phyloP scores from a whole-genome alignment of 2,888 invertebrate genomes.

The Argynnis bischoffii region DNA sequence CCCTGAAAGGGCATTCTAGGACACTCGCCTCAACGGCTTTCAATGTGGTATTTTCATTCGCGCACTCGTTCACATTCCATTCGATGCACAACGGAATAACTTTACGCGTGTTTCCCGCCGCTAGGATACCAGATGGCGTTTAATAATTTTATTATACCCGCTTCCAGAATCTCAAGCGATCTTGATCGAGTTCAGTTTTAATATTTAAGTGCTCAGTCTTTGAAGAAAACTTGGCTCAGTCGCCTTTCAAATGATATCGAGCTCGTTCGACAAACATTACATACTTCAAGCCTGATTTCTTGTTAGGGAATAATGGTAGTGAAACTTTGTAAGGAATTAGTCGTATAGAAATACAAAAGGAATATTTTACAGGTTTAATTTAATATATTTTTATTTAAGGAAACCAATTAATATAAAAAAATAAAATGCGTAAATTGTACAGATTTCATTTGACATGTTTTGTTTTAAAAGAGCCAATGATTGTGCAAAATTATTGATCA shows the following conservation, averaged over 20 bases:
- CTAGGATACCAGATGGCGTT: background rate
- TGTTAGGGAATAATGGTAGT: background rate
- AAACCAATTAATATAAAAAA: no score
- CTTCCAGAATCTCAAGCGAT: background rate
- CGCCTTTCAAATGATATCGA: background rate
- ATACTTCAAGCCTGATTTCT: background rate
- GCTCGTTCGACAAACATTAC: background rate
- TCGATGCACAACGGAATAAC: background rate
- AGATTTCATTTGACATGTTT: no score
- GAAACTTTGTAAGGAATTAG: no score
- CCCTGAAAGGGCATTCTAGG: background rate
- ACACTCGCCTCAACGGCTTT: background rate
- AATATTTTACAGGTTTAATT: no score
- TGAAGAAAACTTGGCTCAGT: background rate
- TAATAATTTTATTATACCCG: constrained; percentile 1
- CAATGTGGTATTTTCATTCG: constrained; percentile 1
- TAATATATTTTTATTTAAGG: no score
- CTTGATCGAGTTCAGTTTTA: background rate
- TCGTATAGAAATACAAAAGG: no score
- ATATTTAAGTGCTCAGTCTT: background rate
- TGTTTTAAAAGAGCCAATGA: no score
- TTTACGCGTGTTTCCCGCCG: background rate
- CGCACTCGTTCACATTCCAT: background rate
- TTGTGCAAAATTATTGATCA: no score
- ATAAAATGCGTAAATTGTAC: no score